A percentile compares a stretch with the other conserved stretches of the same genome.
Evolutionary conservation across 2,888 invertebrate genomes (phyloP).

Genomic region (Priocnemis perturbator): DNA sequence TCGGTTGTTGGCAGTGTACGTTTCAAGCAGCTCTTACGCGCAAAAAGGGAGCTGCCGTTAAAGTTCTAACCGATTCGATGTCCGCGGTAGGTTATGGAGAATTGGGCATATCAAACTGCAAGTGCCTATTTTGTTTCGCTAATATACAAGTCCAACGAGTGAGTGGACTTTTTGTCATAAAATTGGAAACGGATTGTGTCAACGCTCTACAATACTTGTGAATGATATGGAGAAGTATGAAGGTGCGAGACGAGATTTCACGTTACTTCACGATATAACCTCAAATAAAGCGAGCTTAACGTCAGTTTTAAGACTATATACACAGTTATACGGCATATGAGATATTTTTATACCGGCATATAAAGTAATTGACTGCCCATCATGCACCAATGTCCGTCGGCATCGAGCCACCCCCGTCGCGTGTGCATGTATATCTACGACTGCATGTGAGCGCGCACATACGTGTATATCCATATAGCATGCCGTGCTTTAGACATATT

Average conservation of each 20-base stretch:
- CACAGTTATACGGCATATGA: constrained; percentile 13
- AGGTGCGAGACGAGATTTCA: too few relatives aligned
- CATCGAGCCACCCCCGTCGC: too few relatives aligned
- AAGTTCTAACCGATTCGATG: background rate
- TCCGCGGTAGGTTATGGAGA: too few relatives aligned
- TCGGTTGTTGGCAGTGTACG: constrained; percentile 23
- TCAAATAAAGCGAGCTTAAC: constrained; percentile 18
- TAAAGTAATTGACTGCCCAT: constrained; percentile 55
- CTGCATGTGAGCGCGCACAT: constrained; percentile 28
- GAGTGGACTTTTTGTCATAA: too few relatives aligned
- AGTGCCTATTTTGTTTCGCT: too few relatives aligned
- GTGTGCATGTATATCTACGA: constrained; percentile 19
- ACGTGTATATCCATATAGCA: constrained; percentile 35
- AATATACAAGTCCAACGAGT: too few relatives aligned
- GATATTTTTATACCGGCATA: constrained; percentile 36
- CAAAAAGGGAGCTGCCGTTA: background rate
- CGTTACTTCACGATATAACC: too few relatives aligned
- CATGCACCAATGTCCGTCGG: constrained; percentile 47
- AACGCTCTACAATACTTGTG: too few relatives aligned
- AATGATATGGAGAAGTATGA: too few relatives aligned
- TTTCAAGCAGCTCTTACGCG: constrained; percentile 22
- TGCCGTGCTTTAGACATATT: constrained; percentile 50
- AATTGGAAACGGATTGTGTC: too few relatives aligned
- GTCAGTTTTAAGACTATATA: constrained; percentile 26
- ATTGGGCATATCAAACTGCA: too few relatives aligned